phyloP scores from a whole-genome alignment of 2,113 vertebrate species.

The Vireo altiloquus region DNA sequence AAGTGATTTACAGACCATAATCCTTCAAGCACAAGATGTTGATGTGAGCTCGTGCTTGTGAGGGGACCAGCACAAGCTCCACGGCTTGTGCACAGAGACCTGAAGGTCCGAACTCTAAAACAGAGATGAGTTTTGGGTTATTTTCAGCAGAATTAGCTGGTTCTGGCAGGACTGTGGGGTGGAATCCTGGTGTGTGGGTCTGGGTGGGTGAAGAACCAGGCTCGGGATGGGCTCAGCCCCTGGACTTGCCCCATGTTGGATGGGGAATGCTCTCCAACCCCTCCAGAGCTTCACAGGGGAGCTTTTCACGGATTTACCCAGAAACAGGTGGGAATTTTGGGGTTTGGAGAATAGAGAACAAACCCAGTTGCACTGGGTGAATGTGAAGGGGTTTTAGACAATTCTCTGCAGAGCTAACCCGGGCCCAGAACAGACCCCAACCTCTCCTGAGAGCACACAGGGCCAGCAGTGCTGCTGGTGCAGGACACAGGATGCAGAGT shows the following conservation, averaged over 20 bases:
- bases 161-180: not conserved
- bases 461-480: not conserved
- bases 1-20: not conserved
- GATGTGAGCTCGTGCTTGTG: not conserved
- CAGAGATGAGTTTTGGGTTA: not conserved
- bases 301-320: not conserved
- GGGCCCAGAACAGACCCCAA: not conserved
- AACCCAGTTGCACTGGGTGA: accelerated
- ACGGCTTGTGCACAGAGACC: not conserved
- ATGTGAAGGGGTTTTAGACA: not conserved
- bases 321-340: not conserved
- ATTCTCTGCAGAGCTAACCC: not conserved
- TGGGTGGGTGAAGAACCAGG: not conserved
- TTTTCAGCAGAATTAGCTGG: not conserved
- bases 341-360: not conserved
- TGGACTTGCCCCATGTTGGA: not conserved
- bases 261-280: not conserved
- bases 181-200: not conserved
- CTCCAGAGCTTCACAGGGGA: not conserved
- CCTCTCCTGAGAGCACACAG: too few species aligned
- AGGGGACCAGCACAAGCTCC: not conserved
- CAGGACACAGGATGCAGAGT: not conserved
- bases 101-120: not conserved
- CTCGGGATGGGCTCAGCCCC: not conserved
- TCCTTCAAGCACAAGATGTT: not conserved